A percentile compares a stretch with the other conserved stretches of the same genome.
These are phyloP conservation scores for Hypsibius dujardini DNA, from an alignment of 1,140 invertebrate species.

Conservation along the genomic window DNA sequence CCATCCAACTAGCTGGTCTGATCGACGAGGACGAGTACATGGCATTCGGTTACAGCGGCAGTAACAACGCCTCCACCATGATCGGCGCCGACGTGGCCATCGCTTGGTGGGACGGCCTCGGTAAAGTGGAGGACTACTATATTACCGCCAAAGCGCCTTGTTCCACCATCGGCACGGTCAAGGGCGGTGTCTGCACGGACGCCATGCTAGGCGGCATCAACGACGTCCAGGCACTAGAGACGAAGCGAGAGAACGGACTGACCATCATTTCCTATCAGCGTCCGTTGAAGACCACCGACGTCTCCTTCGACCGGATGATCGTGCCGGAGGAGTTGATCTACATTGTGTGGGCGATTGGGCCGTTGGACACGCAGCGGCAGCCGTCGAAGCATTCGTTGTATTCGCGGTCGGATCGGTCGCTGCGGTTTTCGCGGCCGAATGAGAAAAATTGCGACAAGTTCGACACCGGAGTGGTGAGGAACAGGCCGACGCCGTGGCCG, in stretches of 20 bases:
- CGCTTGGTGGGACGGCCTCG: slow-evolving; percentile 53
- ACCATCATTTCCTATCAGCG: slow-evolving; percentile 79
- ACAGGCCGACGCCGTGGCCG: slow-evolving; percentile 6
- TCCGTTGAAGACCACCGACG: slow-evolving; percentile 37
- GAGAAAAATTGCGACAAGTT: slow-evolving; percentile 30
- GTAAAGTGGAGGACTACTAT: slow-evolving; percentile 63
- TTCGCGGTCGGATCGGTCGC: neutral
- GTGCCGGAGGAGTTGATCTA: neutral
- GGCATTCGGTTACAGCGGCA: slow-evolving; percentile 63
- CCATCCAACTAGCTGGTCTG: slow-evolving; percentile 64
- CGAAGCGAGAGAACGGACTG: slow-evolving; percentile 48
- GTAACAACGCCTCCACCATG: slow-evolving; percentile 52
- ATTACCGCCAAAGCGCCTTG: slow-evolving; percentile 65
- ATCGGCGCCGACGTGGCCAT: slow-evolving; percentile 65
- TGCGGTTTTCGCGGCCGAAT: slow-evolving; percentile 30
- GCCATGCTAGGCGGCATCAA: slow-evolving; percentile 57
- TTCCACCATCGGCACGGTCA: slow-evolving; percentile 54
- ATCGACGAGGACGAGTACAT: slow-evolving; percentile 61
- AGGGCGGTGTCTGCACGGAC: slow-evolving; percentile 61
- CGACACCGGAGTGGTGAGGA: slow-evolving; percentile 21
- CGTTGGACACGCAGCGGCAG: neutral
- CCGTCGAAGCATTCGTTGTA: slow-evolving; percentile 42
- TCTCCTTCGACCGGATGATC: slow-evolving; percentile 3
- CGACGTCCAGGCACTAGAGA: slow-evolving; percentile 33
- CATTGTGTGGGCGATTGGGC: slow-evolving; percentile 11